These are phyloP conservation scores for Aquatica leii DNA, from an alignment of 2,888 invertebrate species.

Conservation along the genomic window DNA sequence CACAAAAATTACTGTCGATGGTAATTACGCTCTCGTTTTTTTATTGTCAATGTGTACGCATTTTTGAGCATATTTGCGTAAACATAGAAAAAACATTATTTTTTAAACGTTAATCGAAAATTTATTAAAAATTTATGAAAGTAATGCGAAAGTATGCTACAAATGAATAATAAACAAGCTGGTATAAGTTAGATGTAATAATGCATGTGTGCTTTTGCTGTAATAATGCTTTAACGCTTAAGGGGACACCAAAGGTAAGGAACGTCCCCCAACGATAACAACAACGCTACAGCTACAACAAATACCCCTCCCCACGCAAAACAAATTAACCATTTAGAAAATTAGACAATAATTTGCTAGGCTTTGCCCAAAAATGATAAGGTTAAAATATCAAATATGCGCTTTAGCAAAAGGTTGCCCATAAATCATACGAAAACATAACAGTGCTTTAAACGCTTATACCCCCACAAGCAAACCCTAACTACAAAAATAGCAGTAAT, in stretches of 20 bases:
- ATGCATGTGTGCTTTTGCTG: slow-evolving; percentile 29
- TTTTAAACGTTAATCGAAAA: too few relatives aligned
- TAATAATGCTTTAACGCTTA: slow-evolving; percentile 42
- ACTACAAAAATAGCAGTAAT: slow-evolving; percentile 37
- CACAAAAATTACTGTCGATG: too few relatives aligned
- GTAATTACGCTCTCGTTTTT: too few relatives aligned
- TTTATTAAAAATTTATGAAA: too few relatives aligned
- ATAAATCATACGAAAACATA: neutral
- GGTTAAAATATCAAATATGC: slow-evolving; percentile 1
- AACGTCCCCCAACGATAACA: slow-evolving; percentile 58
- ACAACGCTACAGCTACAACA: slow-evolving; percentile 53
- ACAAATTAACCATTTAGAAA: neutral
- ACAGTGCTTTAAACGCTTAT: slow-evolving; percentile 29
- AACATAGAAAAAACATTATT: too few relatives aligned
- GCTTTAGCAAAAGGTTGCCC: neutral
- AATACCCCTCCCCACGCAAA: slow-evolving; percentile 19
- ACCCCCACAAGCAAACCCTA: slow-evolving; percentile 29
- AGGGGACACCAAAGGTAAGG: slow-evolving; percentile 54
- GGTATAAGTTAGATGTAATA: neutral
- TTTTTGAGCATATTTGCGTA: too few relatives aligned
- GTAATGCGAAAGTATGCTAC: slow-evolving; percentile 8
- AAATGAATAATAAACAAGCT: neutral
- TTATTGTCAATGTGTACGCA: too few relatives aligned
- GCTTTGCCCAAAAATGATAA: slow-evolving; percentile 26
- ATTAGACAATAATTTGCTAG: slow-evolving; percentile 21